A percentile compares a stretch with the other conserved stretches of the same genome.
Conservation (phyloP, 2,797 vertebrate species). For the Chiloscyllium punctatum region DNA sequence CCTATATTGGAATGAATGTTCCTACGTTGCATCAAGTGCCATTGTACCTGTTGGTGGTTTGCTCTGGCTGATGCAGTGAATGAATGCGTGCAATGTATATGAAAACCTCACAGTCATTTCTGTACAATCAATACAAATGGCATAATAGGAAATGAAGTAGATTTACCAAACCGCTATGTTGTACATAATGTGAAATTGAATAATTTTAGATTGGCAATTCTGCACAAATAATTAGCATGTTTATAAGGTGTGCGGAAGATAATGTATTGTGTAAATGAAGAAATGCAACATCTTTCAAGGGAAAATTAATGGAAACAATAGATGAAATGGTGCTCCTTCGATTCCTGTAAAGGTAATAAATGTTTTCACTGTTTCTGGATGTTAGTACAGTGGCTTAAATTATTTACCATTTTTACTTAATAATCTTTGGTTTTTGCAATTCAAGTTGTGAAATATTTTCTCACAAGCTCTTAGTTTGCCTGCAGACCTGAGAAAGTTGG, state of each 20-base stretch:
- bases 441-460: not conserved
- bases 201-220: not conserved
- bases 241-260: not conserved
- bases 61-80: not conserved
- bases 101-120: not conserved
- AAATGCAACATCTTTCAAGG: not conserved
- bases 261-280: not conserved
- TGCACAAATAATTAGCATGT: not conserved
- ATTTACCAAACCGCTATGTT: not conserved
- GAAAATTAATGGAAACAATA: not conserved
- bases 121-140: not conserved
- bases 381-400: not conserved
- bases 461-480: not conserved
- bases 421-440: not conserved
- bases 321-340: not conserved
- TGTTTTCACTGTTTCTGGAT: not conserved
- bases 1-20: too few relatives aligned
- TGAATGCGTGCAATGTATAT: not conserved
- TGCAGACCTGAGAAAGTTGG: not conserved
- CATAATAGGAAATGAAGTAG: not conserved
- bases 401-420: not conserved
- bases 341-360: not conserved
- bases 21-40: not conserved
- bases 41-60: not conserved
- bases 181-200: not conserved